A percentile compares a stretch with the other conserved stretches of the same genome.
Conservation (phyloP, 2,113 vertebrate species). For the Hippocampus comes region DNA sequence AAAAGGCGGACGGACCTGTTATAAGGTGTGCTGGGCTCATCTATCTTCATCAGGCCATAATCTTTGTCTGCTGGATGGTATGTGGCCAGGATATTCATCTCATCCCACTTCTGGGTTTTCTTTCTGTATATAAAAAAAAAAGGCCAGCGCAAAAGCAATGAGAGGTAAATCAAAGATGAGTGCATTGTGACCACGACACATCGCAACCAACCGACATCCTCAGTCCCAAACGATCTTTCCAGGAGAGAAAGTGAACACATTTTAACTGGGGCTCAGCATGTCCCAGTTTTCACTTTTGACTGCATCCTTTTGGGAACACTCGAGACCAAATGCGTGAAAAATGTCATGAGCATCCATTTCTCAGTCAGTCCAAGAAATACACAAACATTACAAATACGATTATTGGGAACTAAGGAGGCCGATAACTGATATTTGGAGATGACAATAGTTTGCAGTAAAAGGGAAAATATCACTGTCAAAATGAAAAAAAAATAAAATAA, state of each 20-base stretch:
- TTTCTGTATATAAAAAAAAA: conserved; percentile 76
- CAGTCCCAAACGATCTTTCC: conserved; percentile 10
- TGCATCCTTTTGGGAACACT: conserved; percentile 39
- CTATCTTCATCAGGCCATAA: conserved; percentile 98
- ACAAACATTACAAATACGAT: too few relatives aligned
- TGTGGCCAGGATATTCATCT: conserved; percentile 98
- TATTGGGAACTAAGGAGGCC: too few relatives aligned
- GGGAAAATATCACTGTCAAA: too few relatives aligned
- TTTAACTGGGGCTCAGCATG: conserved; percentile 47
- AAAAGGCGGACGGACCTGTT: conserved; percentile 75
- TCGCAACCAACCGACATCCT: neutral
- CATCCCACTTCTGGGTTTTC: conserved; percentile 98
- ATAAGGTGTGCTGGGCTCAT: conserved; percentile 95
- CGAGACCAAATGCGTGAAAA: conserved; percentile 19
- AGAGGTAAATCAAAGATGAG: conserved; percentile 3
- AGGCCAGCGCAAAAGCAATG: neutral
- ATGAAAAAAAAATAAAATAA: too few relatives aligned
- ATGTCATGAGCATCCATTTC: conserved; percentile 2
- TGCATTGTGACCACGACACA: neutral
- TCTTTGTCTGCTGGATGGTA: conserved; percentile 97
- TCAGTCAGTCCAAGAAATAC: conserved; percentile 9
- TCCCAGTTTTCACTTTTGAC: conserved; percentile 39
- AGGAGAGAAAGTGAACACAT: conserved; percentile 15
- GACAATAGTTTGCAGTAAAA: too few relatives aligned
- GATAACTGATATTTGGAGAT: too few relatives aligned